Evolutionary conservation across 2,888 invertebrate genomes (phyloP).

Genomic region (Andrena bicolor): DNA sequence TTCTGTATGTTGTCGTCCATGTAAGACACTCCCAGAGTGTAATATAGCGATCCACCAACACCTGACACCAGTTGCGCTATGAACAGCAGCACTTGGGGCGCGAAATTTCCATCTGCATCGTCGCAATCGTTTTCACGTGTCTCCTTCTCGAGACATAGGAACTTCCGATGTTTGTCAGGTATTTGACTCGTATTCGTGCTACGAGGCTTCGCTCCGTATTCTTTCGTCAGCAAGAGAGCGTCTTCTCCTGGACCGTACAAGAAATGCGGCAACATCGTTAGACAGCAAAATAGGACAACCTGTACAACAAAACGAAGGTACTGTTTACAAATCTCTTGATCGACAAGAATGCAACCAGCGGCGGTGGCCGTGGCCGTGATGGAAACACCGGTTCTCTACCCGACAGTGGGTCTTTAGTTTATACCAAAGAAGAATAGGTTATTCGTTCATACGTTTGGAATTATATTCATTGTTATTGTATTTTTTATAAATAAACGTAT

Average conservation of each 20-base stretch:
- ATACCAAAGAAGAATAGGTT: too few species aligned
- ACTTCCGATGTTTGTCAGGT: slow-evolving; percentile 86
- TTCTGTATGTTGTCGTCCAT: slow-evolving; percentile 92
- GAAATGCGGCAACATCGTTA: slow-evolving; percentile 89
- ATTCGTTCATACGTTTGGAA: too few species aligned
- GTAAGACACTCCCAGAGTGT: slow-evolving; percentile 90
- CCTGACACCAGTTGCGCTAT: slow-evolving; percentile 90
- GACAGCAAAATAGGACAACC: slow-evolving; percentile 88
- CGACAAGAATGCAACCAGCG: background rate
- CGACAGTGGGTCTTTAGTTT: too few species aligned
- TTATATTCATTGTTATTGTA: too few species aligned
- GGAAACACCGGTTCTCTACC: too few species aligned
- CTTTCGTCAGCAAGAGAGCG: slow-evolving; percentile 88
- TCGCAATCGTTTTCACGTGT: slow-evolving; percentile 84
- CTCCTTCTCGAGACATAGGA: slow-evolving; percentile 86
- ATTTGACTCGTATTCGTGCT: slow-evolving; percentile 84
- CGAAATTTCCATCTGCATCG: slow-evolving; percentile 86
- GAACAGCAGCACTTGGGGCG: slow-evolving; percentile 88
- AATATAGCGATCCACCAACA: slow-evolving; percentile 89
- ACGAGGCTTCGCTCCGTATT: slow-evolving; percentile 86
- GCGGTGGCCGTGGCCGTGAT: too few species aligned
- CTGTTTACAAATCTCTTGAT: background rate
- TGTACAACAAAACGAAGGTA: slow-evolving; percentile 46
- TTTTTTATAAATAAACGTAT: too few species aligned
- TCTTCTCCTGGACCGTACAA: slow-evolving; percentile 90